Evolutionary conservation across 1,140 invertebrate species (phyloP).

Genomic region (Bombus superbus): DNA sequence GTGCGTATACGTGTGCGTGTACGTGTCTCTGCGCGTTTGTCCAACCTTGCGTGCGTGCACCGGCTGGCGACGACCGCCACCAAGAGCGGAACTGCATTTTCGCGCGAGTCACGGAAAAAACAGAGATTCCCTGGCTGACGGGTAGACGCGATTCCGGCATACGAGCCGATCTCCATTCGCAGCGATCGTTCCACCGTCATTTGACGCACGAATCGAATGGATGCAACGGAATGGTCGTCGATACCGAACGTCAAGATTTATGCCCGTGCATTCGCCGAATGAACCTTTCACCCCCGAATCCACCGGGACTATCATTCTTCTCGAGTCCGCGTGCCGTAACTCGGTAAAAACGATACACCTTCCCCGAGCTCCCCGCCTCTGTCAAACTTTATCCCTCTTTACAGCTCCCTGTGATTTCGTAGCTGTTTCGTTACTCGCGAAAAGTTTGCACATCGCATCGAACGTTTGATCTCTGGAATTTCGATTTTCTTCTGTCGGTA

Average conservation of each 20-base stretch:
- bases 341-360: conserved; percentile 20
- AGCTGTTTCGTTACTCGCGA: too few relatives aligned
- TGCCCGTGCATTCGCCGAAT: conserved; percentile 29
- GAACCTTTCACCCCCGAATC: conserved; percentile 32
- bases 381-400: conserved; percentile 21
- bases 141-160: neutral
- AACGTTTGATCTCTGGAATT: neutral
- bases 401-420: neutral
- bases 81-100: neutral
- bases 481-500: neutral
- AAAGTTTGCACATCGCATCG: neutral
- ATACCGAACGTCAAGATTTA: conserved; percentile 24
- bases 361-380: neutral
- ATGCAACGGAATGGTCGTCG: conserved; percentile 10
- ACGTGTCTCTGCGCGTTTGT: conserved; percentile 15
- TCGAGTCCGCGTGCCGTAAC: conserved; percentile 11
- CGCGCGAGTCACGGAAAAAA: neutral
- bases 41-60: conserved; percentile 23
- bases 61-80: conserved; percentile 7
- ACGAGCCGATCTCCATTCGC: conserved; percentile 4
- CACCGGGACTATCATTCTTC: conserved; percentile 28
- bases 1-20: neutral
- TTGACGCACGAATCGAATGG: conserved; percentile 9
- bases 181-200: conserved; percentile 7
- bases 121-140: neutral